Percentiles rank a stretch among this genome's conserved stretches.
Conservation (phyloP, 2,888 invertebrate genomes). For the Pyrrhia umbra region DNA sequence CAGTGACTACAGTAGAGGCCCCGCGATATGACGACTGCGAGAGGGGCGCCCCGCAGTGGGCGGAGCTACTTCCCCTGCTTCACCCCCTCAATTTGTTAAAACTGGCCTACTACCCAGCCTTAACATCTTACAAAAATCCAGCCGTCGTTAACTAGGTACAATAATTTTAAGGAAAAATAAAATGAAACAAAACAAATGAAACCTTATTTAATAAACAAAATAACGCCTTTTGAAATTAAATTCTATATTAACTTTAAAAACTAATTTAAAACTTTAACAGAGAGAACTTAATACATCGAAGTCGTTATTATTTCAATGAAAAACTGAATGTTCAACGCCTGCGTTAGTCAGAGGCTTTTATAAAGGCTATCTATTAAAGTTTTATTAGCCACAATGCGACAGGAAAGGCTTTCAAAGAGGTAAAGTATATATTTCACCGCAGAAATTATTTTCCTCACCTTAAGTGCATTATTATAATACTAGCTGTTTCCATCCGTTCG, state of each 20-base stretch:
- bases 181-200: not conserved
- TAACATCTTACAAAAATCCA: too few species aligned
- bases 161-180: not conserved
- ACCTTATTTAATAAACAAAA: slow-evolving; percentile 1
- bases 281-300: slow-evolving; percentile 37
- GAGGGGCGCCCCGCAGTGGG: too few species aligned
- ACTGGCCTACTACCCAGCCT: too few species aligned
- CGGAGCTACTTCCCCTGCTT: too few species aligned
- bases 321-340: slow-evolving; percentile 4
- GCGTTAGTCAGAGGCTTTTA: slow-evolving; percentile 1
- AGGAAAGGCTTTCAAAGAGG: slow-evolving; percentile 27
- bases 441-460: slow-evolving; percentile 19
- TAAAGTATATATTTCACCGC: slow-evolving; percentile 2
- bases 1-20: too few species aligned
- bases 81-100: too few species aligned
- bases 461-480: slow-evolving; percentile 3
- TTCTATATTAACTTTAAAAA: slow-evolving; percentile 18
- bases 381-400: slow-evolving; percentile 39
- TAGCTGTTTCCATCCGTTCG: not conserved
- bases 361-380: slow-evolving; percentile 27
- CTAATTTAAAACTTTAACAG: slow-evolving; percentile 34
- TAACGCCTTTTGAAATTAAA: slow-evolving; percentile 7
- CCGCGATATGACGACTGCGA: too few species aligned
- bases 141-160: too few species aligned
- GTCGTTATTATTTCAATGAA: slow-evolving; percentile 47